Evolutionary conservation across 1,140 invertebrate species (phyloP).

Genomic region (Goniozus legneri): DNA sequence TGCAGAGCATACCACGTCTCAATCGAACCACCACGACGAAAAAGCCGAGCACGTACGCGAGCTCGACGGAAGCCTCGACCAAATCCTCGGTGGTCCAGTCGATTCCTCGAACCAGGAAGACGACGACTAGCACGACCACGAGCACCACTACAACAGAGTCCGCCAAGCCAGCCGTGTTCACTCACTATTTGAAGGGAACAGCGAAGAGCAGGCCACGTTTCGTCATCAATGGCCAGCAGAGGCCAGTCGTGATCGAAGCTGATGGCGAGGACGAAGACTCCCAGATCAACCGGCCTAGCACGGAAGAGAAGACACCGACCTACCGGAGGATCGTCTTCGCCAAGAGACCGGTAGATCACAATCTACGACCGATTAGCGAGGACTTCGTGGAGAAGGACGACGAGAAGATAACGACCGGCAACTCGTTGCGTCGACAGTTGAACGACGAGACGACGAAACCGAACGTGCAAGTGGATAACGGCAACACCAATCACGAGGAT

Average conservation of each 20-base stretch:
- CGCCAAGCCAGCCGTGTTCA: slow-evolving; percentile 37
- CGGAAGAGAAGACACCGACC: slow-evolving; percentile 33
- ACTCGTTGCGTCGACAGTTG: slow-evolving; percentile 59
- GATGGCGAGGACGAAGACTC: slow-evolving; percentile 40
- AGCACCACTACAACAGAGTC: slow-evolving; percentile 37
- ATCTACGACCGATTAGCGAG: slow-evolving; percentile 39
- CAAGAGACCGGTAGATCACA: slow-evolving; percentile 48
- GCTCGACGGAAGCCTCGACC: slow-evolving; percentile 51
- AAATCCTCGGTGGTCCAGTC: slow-evolving; percentile 60
- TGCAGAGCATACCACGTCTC: slow-evolving; percentile 50
- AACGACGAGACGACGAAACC: slow-evolving; percentile 47
- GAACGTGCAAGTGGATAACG: slow-evolving; percentile 24
- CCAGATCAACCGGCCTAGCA: slow-evolving; percentile 42
- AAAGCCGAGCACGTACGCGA: slow-evolving; percentile 44
- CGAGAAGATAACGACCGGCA: slow-evolving; percentile 48
- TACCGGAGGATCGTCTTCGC: slow-evolving; percentile 48
- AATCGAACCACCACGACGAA: slow-evolving; percentile 45
- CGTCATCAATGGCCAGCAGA: slow-evolving; percentile 46
- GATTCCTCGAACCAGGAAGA: slow-evolving; percentile 57
- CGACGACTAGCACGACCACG: slow-evolving; percentile 32
- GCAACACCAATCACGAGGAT: slow-evolving; percentile 48
- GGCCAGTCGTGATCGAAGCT: slow-evolving; percentile 37
- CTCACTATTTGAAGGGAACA: slow-evolving; percentile 27
- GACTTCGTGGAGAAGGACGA: slow-evolving; percentile 44
- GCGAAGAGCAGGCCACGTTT: slow-evolving; percentile 39